A percentile compares a stretch with the other conserved stretches of the same genome.
Conservation (phyloP, 2,113 vertebrate genomes). For the Tupaia tana region DNA sequence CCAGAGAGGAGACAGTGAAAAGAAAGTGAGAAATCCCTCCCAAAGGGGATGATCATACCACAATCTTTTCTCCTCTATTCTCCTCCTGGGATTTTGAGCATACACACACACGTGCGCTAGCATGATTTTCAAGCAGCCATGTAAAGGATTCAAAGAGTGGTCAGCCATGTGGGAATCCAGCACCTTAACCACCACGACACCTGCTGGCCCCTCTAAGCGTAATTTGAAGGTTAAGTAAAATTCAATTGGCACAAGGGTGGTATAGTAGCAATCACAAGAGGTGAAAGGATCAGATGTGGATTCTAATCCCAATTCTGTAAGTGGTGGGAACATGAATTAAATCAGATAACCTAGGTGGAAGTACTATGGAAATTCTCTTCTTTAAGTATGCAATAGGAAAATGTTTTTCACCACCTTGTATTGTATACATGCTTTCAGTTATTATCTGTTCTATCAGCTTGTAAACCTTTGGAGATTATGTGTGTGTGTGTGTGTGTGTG, state of each 20-base stretch:
- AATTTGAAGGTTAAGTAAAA: conserved; percentile 16
- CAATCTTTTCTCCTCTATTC: too few relatives aligned
- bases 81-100: too few relatives aligned
- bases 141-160: too few relatives aligned
- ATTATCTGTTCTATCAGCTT: conserved; percentile 24
- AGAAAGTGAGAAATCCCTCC: too few relatives aligned
- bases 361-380: conserved; percentile 21
- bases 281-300: not conserved
- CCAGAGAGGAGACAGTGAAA: too few relatives aligned
- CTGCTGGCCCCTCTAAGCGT: not conserved
- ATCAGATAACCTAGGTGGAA: not conserved
- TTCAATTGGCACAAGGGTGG: not conserved
- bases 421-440: not conserved
- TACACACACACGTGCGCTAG: too few relatives aligned
- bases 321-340: not conserved
- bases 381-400: not conserved
- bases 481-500: too few relatives aligned
- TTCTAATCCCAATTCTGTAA: not conserved
- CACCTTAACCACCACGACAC: too few relatives aligned
- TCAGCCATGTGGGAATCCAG: too few relatives aligned
- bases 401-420: not conserved
- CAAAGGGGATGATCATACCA: too few relatives aligned
- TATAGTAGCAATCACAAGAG: not conserved
- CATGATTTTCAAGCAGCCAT: too few relatives aligned
- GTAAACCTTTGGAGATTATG: not conserved